Evolutionary conservation across 2,797 vertebrate genomes (phyloP).

Genomic region (Pithecia hirsuta): DNA sequence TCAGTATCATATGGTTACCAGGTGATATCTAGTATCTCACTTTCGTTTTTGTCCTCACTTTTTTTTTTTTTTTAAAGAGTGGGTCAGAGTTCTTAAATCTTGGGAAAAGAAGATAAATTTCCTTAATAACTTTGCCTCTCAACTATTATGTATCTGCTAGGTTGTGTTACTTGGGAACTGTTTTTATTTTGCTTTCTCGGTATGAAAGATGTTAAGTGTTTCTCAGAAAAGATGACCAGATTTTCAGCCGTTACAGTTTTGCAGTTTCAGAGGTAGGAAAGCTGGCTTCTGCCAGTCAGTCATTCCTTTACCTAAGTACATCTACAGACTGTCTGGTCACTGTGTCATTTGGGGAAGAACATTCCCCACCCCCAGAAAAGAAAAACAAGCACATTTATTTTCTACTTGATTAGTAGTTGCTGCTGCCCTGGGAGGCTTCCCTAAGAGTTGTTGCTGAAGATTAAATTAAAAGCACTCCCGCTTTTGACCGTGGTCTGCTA

Average conservation of each 20-base stretch:
- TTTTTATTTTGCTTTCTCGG: constrained; percentile 37
- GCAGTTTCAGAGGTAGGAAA: neutral
- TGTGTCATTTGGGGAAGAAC: constrained; percentile 15
- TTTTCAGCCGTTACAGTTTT: neutral
- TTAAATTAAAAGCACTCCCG: constrained; percentile 18
- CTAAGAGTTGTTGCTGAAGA: neutral
- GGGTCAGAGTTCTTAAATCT: neutral
- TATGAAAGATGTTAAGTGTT: neutral
- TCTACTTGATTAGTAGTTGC: constrained; percentile 18
- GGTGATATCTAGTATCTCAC: neutral
- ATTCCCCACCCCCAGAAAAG: neutral
- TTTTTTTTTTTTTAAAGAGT: neutral
- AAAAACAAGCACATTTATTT: constrained; percentile 8
- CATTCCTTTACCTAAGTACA: neutral
- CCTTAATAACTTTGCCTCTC: neutral
- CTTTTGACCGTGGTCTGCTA: neutral
- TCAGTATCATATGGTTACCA: neutral
- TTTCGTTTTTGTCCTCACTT: neutral
- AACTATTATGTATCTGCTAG: neutral
- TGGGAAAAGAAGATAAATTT: neutral
- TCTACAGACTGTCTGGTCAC: neutral
- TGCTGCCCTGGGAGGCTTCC: neutral
- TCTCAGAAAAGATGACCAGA: neutral
- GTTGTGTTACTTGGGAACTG: neutral
- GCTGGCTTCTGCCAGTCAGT: neutral